Evolutionary conservation across 2,797 vertebrate genomes (phyloP).

Genomic region (Scolopax bukidnonensis): DNA sequence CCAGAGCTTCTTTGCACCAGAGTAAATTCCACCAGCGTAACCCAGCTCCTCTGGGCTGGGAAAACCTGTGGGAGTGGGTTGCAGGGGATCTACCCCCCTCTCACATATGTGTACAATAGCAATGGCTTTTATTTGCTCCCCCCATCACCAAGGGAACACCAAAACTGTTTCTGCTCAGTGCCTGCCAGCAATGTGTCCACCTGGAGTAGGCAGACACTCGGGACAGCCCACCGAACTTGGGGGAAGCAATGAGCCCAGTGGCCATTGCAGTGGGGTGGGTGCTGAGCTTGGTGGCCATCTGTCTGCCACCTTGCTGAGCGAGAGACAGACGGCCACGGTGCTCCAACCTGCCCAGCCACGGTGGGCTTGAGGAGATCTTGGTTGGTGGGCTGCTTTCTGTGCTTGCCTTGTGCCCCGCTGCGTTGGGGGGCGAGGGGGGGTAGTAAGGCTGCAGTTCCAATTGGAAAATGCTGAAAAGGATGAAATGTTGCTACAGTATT

Average conservation of each 20-base stretch:
- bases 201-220: not conserved
- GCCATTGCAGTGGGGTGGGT: not conserved
- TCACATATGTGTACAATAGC: fast-evolving
- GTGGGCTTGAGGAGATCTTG: not conserved
- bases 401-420: not conserved
- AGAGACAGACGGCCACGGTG: fast-evolving
- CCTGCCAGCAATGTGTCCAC: fast-evolving
- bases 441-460: not conserved
- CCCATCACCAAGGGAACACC: not conserved
- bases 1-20: not conserved
- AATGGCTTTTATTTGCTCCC: not conserved
- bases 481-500: not conserved
- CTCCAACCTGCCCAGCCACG: fast-evolving
- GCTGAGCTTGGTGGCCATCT: not conserved
- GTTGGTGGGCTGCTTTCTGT: not conserved
- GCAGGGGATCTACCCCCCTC: not conserved
- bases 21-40: not conserved
- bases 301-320: not conserved
- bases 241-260: not conserved
- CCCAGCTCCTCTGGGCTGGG: not conserved
- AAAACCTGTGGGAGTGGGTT: not conserved
- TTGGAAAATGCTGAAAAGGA: not conserved
- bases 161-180: not conserved
- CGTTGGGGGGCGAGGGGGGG: not conserved
- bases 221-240: fast-evolving